Evolutionary conservation across 2,113 vertebrate species (phyloP).

Genomic region (Psittacara wagleri): DNA sequence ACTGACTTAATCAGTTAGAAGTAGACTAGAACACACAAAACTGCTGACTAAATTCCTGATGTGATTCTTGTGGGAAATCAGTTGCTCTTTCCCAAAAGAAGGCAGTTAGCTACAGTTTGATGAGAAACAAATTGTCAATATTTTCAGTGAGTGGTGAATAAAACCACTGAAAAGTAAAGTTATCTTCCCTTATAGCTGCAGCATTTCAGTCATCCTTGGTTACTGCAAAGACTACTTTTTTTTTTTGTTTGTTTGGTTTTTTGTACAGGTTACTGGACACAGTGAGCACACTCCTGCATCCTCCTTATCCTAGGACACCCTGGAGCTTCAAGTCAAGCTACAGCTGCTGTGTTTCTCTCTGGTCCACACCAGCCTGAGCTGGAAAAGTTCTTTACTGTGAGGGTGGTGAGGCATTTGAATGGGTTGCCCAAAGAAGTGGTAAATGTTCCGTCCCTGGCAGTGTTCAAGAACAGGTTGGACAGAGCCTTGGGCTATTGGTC

Average conservation of each 20-base stretch:
- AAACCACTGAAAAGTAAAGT: neutral
- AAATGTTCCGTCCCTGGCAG: neutral
- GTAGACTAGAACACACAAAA: neutral
- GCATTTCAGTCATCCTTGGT: neutral
- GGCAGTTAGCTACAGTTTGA: neutral
- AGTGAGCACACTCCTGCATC: neutral
- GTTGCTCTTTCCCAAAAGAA: neutral
- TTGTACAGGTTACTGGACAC: neutral
- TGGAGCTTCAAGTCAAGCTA: neutral
- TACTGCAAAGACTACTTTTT: neutral
- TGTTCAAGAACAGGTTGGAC: neutral
- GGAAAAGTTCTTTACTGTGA: neutral
- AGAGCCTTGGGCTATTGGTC: neutral
- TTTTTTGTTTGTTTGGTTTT: too few relatives aligned
- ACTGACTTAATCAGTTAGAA: neutral
- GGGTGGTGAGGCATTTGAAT: neutral
- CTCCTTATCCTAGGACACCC: neutral
- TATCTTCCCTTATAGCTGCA: neutral
- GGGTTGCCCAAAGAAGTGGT: neutral
- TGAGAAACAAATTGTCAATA: neutral
- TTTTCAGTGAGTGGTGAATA: neutral
- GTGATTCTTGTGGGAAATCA: neutral
- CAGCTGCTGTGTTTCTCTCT: neutral
- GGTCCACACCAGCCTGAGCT: rapidly evolving
- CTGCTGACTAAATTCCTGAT: neutral